Evolutionary conservation across 1,140 invertebrate species (phyloP).

Genomic region (Aphidius ervi): DNA sequence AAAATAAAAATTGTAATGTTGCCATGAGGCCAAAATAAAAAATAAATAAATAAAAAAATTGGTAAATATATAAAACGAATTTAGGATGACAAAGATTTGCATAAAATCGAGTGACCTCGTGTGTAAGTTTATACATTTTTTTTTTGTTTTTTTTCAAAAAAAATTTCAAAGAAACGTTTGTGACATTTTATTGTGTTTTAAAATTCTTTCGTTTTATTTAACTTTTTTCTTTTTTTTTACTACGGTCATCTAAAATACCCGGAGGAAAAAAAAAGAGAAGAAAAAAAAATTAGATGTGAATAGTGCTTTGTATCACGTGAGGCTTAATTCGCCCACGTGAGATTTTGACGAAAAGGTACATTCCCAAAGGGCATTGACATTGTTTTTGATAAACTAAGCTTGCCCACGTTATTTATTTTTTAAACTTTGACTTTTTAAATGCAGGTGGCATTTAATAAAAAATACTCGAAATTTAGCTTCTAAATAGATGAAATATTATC

Average conservation of each 20-base stretch:
- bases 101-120: slow-evolving; percentile 14
- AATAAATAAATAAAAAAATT: too few relatives aligned
- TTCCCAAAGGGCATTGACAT: background rate
- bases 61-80: too few relatives aligned
- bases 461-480: too few relatives aligned
- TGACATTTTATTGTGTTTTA: slow-evolving; percentile 2
- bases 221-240: background rate
- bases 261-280: background rate
- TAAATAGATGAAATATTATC: too few relatives aligned
- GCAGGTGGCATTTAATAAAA: too few relatives aligned
- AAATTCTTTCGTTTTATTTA: background rate
- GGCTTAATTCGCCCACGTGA: slow-evolving; percentile 10
- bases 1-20: too few relatives aligned
- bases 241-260: background rate
- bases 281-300: too few relatives aligned
- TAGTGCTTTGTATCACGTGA: background rate
- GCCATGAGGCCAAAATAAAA: too few relatives aligned
- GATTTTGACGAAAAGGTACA: background rate
- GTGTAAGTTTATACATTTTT: background rate
- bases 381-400: background rate
- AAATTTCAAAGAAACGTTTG: slow-evolving; percentile 8
- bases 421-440: too few relatives aligned
- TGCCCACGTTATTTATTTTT: too few relatives aligned
- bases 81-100: slow-evolving; percentile 14
- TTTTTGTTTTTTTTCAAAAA: too few relatives aligned